These are phyloP conservation scores for Gephyroberyx darwinii DNA, from an alignment of 2,797 vertebrate species.

Conservation along the genomic window DNA sequence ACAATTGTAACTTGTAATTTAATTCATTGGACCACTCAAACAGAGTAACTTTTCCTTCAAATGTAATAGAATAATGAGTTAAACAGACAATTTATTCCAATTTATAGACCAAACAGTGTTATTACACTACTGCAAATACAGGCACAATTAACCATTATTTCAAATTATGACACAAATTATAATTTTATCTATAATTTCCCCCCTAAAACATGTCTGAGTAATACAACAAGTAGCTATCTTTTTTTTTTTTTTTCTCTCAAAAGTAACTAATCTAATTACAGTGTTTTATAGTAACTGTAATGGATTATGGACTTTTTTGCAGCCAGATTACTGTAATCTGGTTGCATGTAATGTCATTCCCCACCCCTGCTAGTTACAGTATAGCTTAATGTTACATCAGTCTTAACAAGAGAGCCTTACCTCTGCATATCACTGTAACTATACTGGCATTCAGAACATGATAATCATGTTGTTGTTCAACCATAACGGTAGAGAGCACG, in stretches of 20 bases:
- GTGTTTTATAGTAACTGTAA: constrained; percentile 22
- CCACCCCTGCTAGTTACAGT: constrained; percentile 17
- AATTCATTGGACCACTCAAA: background rate
- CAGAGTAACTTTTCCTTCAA: background rate
- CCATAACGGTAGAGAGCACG: constrained; percentile 46
- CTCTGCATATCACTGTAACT: constrained; percentile 12
- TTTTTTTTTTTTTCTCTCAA: background rate
- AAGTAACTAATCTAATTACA: constrained; percentile 12
- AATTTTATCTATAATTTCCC: constrained; percentile 1
- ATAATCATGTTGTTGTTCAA: constrained; percentile 41
- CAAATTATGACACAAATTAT: background rate
- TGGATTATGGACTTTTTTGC: constrained; percentile 21
- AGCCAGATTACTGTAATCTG: constrained; percentile 43
- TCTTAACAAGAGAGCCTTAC: constrained; percentile 32
- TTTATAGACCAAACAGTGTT: constrained; percentile 5
- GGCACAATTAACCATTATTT: background rate
- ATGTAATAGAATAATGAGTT: constrained; percentile 7
- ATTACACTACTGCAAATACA: background rate
- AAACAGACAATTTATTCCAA: background rate
- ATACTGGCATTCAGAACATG: constrained; percentile 30
- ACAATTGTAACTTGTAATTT: background rate
- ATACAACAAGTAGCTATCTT: constrained; percentile 1
- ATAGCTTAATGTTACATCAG: constrained; percentile 30
- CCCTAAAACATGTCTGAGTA: background rate
- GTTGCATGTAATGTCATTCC: constrained; percentile 14